A percentile compares a stretch with the other conserved stretches of the same genome.
Conservation (phyloP, 2,888 invertebrate genomes). For the Eretmocerus hayati region DNA sequence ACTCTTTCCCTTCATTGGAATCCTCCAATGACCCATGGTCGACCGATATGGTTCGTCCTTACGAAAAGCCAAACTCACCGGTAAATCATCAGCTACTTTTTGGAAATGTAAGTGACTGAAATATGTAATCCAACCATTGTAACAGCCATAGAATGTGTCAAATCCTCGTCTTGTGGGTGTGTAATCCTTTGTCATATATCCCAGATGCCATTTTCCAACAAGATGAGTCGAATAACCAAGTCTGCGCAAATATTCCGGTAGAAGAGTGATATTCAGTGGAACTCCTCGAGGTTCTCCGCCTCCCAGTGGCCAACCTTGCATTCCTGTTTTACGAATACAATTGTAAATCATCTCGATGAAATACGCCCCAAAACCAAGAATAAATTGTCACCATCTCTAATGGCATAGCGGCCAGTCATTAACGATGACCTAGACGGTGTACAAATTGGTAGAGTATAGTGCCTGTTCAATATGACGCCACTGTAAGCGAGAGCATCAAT, state of each 20-base stretch:
- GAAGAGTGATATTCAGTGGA: slow-evolving; percentile 47
- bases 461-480: slow-evolving; percentile 75
- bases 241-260: slow-evolving; percentile 49
- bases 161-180: slow-evolving; percentile 71
- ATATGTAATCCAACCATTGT: slow-evolving; percentile 76
- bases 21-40: too few species aligned
- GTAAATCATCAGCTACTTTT: background rate
- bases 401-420: slow-evolving; percentile 79
- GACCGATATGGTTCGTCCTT: too few species aligned
- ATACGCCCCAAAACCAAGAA: too few species aligned
- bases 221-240: slow-evolving; percentile 51
- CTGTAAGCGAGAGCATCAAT: slow-evolving; percentile 78
- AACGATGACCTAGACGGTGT: slow-evolving; percentile 78
- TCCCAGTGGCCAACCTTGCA: slow-evolving; percentile 50
- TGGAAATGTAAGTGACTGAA: slow-evolving; percentile 50
- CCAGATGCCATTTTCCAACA: slow-evolving; percentile 56
- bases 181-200: slow-evolving; percentile 50
- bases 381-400: slow-evolving; percentile 54
- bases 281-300: slow-evolving; percentile 50
- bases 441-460: slow-evolving; percentile 78
- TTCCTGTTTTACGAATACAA: too few species aligned
- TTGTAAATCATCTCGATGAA: too few species aligned
- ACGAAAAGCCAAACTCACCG: background rate
- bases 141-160: slow-evolving; percentile 77
- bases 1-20: too few species aligned